Evolutionary conservation across 2,797 vertebrate genomes (phyloP), one percentile per base, ranked within the genome.

Genomic region (Sebastes melanostomus): DNA sequence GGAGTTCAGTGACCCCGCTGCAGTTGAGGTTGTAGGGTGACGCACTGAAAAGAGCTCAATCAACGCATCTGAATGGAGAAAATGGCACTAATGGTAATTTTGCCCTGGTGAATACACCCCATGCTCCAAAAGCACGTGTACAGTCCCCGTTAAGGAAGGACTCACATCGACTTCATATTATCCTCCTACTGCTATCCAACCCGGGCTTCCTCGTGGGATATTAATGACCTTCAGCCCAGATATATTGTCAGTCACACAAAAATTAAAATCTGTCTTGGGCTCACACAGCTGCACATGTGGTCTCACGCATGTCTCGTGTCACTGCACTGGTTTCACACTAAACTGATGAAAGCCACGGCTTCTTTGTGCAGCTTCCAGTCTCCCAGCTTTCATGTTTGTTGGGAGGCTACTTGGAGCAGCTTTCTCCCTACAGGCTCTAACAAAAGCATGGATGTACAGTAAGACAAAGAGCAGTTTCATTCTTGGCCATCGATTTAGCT

Each of bases 81-180:
- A 72, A 59, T 25, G 22, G 27, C n/a, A 38, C 7, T 6, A 16
- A 34, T 34, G 30, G 52, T 22, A 4, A 14, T 16, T 24, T 32
- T 22, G 4, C 11, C 6, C 29, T 7, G 6, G 20, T 5, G 11
- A 54, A n/a, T 25, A 13, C 2, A 4, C 22, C 8, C 7, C 25
- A 4, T 27, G n/a, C 11, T 66, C 66, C 5, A 25, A 38, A 30
- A 58, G 3, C 75, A 56, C 0, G 8, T 75, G 50, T 16, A 3
- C 27, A 4, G 25, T 54, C 72, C 61, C 78, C 42, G 86, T 86
- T 81, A 77, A 50, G 18, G 42, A 72, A 38, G 69, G 80, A 75
- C 65, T 66, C 2, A 2, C 50, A n/a, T 60, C 38, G 25, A 10
- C 62, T 29, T 72, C 62, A 61, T 30, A 27, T 69, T 20, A 55